phyloP scores from a whole-genome alignment of 2,888 invertebrate genomes.

The Metalampra italica region DNA sequence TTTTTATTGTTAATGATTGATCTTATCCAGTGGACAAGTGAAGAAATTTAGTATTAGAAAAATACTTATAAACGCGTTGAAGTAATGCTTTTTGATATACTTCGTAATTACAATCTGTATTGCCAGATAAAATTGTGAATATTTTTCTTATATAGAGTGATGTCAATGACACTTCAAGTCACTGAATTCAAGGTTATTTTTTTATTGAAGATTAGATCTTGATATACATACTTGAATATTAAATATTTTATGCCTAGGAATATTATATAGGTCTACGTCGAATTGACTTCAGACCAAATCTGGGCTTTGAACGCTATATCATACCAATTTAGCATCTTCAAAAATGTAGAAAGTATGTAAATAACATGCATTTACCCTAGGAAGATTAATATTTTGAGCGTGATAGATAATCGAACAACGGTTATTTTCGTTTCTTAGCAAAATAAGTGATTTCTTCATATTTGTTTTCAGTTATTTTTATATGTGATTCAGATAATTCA shows the following conservation, averaged over 20 bases:
- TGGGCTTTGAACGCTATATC: conserved; percentile 44
- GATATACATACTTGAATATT: conserved; percentile 56
- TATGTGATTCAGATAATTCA: conserved; percentile 62
- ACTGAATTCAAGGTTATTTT: conserved; percentile 71
- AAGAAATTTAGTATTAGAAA: conserved; percentile 73
- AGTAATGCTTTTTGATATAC: conserved; percentile 64
- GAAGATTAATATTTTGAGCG: conserved; percentile 60
- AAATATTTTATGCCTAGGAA: conserved; percentile 51
- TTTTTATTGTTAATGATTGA: conserved; percentile 68
- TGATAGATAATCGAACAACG: conserved; percentile 58
- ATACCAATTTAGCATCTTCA: conserved; percentile 53
- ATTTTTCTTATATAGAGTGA: conserved; percentile 73
- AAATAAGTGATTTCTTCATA: conserved; percentile 63
- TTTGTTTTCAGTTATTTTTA: conserved; percentile 57
- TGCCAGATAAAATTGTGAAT: conserved; percentile 79
- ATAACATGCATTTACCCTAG: conserved; percentile 74
- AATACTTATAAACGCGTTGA: conserved; percentile 50
- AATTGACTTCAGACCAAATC: conserved; percentile 47
- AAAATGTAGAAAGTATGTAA: conserved; percentile 61
- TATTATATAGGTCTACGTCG: conserved; percentile 53
- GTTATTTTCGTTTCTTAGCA: conserved; percentile 63
- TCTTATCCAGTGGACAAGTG: conserved; percentile 67
- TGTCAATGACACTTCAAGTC: conserved; percentile 75
- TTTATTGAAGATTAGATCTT: conserved; percentile 72
- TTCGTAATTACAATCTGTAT: conserved; percentile 73